These are phyloP conservation scores for Microplitis demolitor DNA, from an alignment of 1,140 invertebrate species.

Conservation along the genomic window DNA sequence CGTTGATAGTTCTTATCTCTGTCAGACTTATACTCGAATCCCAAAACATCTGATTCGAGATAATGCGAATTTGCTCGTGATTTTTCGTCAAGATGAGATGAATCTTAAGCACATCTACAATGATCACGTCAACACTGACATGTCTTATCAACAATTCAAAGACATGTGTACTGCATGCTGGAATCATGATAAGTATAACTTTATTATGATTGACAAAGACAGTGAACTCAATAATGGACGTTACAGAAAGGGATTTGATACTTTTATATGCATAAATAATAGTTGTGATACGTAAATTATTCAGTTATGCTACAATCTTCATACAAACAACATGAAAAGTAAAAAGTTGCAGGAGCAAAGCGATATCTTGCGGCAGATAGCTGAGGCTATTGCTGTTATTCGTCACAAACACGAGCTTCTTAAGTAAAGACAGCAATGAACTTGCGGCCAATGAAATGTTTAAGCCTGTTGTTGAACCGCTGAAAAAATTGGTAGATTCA, in stretches of 20 bases:
- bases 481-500: neutral
- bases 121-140: constrained; percentile 27
- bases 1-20: too few species aligned
- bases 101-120: constrained; percentile 27
- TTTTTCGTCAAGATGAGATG: constrained; percentile 27
- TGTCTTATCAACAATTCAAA: constrained; percentile 31
- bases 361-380: neutral
- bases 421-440: constrained; percentile 15
- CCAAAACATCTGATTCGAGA: constrained; percentile 27
- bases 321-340: neutral
- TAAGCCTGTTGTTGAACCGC: constrained; percentile 13
- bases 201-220: constrained; percentile 43
- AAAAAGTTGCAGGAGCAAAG: neutral
- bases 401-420: constrained; percentile 4
- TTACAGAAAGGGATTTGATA: constrained; percentile 40
- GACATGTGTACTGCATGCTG: constrained; percentile 31
- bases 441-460: constrained; percentile 10
- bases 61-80: constrained; percentile 15
- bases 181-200: constrained; percentile 37
- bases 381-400: neutral
- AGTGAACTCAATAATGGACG: constrained; percentile 34
- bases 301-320: neutral
- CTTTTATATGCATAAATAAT: constrained; percentile 29
- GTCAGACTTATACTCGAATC: neutral
- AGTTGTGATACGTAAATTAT: neutral